A percentile compares a stretch with the other conserved stretches of the same genome.
Conservation (phyloP, 2,113 vertebrate genomes). For the Pseudolaguvia tuberculata region DNA sequence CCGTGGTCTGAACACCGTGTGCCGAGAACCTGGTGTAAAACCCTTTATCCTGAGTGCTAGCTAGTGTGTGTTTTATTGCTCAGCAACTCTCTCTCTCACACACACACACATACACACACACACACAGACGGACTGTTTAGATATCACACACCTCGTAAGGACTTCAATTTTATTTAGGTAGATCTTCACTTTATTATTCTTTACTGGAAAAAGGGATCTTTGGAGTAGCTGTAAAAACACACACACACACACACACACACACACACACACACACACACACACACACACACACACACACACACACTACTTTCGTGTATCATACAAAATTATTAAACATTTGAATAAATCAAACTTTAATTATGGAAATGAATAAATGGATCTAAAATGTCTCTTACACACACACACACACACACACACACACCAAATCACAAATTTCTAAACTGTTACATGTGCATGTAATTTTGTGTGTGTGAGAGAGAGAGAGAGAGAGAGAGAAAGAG, state of each 20-base stretch:
- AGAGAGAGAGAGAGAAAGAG: too few relatives aligned
- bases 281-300: slow-evolving; percentile 14
- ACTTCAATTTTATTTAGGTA: slow-evolving; percentile 14
- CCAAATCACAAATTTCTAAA: too few relatives aligned
- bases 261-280: slow-evolving; percentile 17
- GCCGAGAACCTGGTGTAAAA: slow-evolving; percentile 58
- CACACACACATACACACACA: slow-evolving; percentile 24
- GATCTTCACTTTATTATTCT: slow-evolving; percentile 14
- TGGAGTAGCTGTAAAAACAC: slow-evolving; percentile 29
- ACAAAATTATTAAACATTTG: too few relatives aligned
- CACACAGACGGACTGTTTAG: not conserved
- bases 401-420: too few relatives aligned
- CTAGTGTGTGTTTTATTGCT: slow-evolving; percentile 25
- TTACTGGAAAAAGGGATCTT: slow-evolving; percentile 44
- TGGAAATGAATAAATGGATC: too few relatives aligned
- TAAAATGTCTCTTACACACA: too few relatives aligned
- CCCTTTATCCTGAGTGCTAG: slow-evolving; percentile 63
- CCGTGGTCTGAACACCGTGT: slow-evolving; percentile 62
- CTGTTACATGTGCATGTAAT: too few relatives aligned
- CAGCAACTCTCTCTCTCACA: too few relatives aligned
- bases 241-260: slow-evolving; percentile 27
- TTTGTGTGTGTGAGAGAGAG: too few relatives aligned
- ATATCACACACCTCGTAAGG: not conserved
- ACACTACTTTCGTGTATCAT: too few relatives aligned
- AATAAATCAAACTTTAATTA: too few relatives aligned